Evolutionary conservation across 2,797 vertebrate genomes (phyloP).

Genomic region (Rhynchonycteris naso): DNA sequence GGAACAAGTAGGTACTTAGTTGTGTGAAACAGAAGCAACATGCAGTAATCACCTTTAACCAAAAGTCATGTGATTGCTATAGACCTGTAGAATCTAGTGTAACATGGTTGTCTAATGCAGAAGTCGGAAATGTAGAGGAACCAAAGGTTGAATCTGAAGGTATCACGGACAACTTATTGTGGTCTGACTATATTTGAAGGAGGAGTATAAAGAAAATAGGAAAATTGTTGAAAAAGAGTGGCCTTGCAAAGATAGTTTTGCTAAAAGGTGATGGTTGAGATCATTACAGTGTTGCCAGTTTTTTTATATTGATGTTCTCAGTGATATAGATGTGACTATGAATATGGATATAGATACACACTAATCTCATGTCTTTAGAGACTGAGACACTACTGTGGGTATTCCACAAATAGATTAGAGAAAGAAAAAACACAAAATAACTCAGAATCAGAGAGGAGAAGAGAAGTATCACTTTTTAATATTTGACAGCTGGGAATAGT

Average conservation of each 20-base stretch:
- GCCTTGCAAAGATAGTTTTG: constrained; percentile 22
- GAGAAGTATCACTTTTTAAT: neutral
- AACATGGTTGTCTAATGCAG: neutral
- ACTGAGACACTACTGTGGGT: neutral
- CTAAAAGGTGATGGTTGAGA: neutral
- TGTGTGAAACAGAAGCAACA: constrained; percentile 33
- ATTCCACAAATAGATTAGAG: constrained; percentile 8
- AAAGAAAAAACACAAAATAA: neutral
- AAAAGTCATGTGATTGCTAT: constrained; percentile 54
- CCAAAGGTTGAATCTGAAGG: neutral
- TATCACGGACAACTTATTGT: neutral
- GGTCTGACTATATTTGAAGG: constrained; percentile 31
- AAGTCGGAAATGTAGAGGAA: constrained; percentile 25
- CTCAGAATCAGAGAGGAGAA: neutral
- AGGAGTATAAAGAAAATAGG: neutral
- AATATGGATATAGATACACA: neutral
- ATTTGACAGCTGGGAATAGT: neutral
- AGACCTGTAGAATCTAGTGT: neutral
- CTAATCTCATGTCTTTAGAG: constrained; percentile 14
- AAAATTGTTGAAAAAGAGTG: neutral
- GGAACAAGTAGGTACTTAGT: neutral
- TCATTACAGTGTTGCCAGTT: neutral
- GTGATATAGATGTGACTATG: neutral
- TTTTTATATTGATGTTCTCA: constrained; percentile 27
- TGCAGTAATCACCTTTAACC: constrained; percentile 28